phyloP scores from a whole-genome alignment of 2,888 invertebrate genomes.

The Odontomyia ornata region DNA sequence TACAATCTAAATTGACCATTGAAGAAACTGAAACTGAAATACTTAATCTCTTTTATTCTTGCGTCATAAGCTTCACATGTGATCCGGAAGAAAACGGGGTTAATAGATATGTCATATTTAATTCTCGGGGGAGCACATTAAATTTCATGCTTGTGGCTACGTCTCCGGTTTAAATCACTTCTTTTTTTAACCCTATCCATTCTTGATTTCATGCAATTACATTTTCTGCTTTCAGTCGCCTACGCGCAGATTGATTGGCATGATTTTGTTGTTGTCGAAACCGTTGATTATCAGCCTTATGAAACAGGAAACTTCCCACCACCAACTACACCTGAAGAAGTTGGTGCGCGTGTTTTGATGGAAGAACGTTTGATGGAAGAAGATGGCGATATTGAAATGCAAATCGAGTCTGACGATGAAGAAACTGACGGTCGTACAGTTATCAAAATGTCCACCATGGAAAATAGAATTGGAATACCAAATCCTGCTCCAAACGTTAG shows the following conservation, averaged over 20 bases:
- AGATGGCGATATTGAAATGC: slow-evolving; percentile 87
- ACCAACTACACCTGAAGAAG: slow-evolving; percentile 96
- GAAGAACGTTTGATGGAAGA: slow-evolving; percentile 83
- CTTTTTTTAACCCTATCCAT: no score
- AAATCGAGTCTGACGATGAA: slow-evolving; percentile 86
- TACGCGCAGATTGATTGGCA: slow-evolving; percentile 99
- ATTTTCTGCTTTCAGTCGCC: slow-evolving; percentile 68
- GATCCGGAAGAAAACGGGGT: no score
- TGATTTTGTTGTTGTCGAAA: slow-evolving; percentile 99
- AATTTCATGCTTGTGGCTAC: no score
- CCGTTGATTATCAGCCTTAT: slow-evolving; percentile 97
- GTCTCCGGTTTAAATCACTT: no score
- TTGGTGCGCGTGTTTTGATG: slow-evolving; percentile 92
- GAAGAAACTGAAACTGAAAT: no score
- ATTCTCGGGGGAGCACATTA: no score
- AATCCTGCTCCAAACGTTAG: slow-evolving; percentile 61
- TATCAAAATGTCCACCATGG: slow-evolving; percentile 73
- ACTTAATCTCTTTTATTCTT: no score
- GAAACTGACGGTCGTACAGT: slow-evolving; percentile 66
- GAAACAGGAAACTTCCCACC: slow-evolving; percentile 97
- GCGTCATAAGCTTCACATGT: no score
- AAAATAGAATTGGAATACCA: slow-evolving; percentile 66
- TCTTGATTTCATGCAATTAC: no score
- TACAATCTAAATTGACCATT: no score
- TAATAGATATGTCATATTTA: no score